Base-by-base conservation (phyloP, 2,888 invertebrate species). In the Platerodrilus igneus region DNA sequence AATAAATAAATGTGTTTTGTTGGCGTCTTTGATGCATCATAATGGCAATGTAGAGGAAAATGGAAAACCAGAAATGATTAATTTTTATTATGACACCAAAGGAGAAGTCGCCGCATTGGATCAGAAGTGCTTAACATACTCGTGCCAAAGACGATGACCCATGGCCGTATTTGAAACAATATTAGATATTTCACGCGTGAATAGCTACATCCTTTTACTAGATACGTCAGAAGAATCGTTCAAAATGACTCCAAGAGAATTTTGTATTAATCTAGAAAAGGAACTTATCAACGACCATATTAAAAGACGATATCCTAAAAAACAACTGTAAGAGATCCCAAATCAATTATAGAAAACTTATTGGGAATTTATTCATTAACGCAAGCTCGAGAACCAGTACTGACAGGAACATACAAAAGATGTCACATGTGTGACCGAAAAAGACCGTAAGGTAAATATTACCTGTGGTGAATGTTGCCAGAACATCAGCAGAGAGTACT, bases 1-100 rank as follows among this genome's bases (percentile, higher is more conserved):
- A n/a, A n/a, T n/a, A n/a, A 30, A 29, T 18, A 35, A 20, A 28
- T 17, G n/a, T 18, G 19, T 35, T 15, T 11, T 36, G 15, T 13
- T 31, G 16, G 4, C 20, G 10, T 31, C 36, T 18, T 27, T 15
- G 2, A 27, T 34, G 40, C 21, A 25, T 6, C 26, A 30, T 23
- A 26, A 23, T 27, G 26, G 16, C 16, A 22, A 30, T 8, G 14
- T 31, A n/a, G 27, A 35, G 4, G 31, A 41, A 29, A 31, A 29
- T 29, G 9, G 7, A 4, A 41, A 41, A 27, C 32, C 31, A 2
- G 36, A 31, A 23, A 31, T 31, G 7, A 27, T 19, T 9, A 23
- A 28, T 20, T 40, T 35, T 14, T 35, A 23, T 10, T 35, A 40
- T 19, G 14, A 9, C 6, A 34, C 40, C 4, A 40, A 40, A 34